Evolutionary conservation across 2,797 vertebrate species (phyloP).

Genomic region (Tenualosa thibaudeaui): DNA sequence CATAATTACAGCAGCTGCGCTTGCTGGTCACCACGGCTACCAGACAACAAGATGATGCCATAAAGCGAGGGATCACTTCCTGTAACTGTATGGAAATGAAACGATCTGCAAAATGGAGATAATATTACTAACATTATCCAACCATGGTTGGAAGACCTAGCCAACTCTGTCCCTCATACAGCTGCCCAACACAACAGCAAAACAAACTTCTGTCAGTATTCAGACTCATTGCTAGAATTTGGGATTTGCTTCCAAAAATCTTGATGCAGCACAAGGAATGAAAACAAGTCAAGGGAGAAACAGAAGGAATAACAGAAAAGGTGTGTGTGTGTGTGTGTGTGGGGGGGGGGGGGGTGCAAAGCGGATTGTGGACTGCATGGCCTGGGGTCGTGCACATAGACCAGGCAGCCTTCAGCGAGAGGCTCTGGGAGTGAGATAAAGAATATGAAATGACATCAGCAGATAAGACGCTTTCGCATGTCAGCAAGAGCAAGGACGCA

Average conservation of each 20-base stretch:
- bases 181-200: not conserved
- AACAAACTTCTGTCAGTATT: not conserved
- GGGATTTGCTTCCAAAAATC: not conserved
- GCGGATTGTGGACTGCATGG: not conserved
- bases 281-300: not conserved
- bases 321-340: not conserved
- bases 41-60: not conserved
- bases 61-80: not conserved
- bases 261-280: not conserved
- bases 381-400: not conserved
- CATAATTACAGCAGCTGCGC: not conserved
- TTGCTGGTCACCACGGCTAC: not conserved
- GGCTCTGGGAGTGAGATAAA: conserved; percentile 23
- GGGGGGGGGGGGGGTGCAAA: not conserved
- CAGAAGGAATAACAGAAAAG: not conserved
- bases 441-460: conserved; percentile 36
- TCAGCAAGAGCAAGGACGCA: conserved; percentile 52
- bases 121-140: no score
- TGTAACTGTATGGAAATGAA: no score
- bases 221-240: not conserved
- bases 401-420: not conserved
- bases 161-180: not conserved
- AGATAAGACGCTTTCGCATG: conserved; percentile 44
- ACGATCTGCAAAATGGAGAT: no score
- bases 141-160: no score